Evolutionary conservation across 2,113 vertebrate genomes (phyloP).

Genomic region (Deroptyus accipitrinus): DNA sequence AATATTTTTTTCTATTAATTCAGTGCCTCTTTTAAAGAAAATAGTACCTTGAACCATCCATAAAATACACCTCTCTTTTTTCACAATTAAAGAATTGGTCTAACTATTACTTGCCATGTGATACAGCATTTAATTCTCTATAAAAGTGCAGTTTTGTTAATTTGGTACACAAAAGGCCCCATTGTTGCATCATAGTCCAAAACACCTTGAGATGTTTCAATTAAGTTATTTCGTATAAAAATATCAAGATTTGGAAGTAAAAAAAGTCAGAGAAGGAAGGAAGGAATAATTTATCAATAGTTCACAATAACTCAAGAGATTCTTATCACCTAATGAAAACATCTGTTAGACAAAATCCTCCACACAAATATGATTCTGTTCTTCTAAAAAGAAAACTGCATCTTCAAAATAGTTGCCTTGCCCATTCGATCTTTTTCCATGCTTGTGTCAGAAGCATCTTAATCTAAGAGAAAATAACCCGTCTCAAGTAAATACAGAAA

Average conservation of each 20-base stretch:
- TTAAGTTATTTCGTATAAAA: background rate
- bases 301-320: background rate
- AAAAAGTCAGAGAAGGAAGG: background rate
- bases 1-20: background rate
- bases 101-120: background rate
- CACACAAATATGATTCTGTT: background rate
- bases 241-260: background rate
- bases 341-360: background rate
- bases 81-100: background rate
- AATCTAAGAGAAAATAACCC: background rate
- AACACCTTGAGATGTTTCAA: background rate
- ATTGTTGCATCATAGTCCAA: background rate
- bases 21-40: background rate
- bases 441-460: background rate
- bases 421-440: background rate
- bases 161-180: background rate
- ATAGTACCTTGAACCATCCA: background rate
- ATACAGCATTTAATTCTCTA: background rate
- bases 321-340: background rate
- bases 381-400: background rate
- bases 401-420: background rate
- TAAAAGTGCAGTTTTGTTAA: background rate
- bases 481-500: background rate
- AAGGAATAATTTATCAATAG: background rate
- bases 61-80: background rate